Evolutionary conservation across 1,140 invertebrate species (phyloP), one percentile per base, ranked within the genome.

Genomic region (Drosophila trapezifrons): DNA sequence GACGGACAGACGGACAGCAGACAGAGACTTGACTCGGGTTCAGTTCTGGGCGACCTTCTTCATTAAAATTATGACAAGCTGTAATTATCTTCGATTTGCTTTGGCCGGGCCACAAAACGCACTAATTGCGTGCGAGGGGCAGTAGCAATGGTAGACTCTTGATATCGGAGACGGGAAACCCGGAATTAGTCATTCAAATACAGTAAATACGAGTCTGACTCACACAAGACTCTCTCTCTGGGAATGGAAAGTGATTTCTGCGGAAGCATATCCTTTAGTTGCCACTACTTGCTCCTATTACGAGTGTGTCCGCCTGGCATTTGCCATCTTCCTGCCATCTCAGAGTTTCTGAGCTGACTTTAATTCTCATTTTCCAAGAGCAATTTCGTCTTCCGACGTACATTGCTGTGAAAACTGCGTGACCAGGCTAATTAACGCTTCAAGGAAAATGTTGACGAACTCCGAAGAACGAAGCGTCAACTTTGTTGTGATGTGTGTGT

Each of bases 1-100:
- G 20, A 20, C 47, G 46, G 17, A 15, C 46, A 27, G 65, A 29
- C n/a, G 27, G 27, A 29, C 27, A 37, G 17, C 13, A 17, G 27
- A 25, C 60, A 46, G 37, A 27, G 18, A 40, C 15, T 47, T 57
- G 60, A 51, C 66, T 69, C 43, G 76, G 69, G 82, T 79, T 86
- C 78, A 70, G 51, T 49, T 78, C 63, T 76, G 54, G 46, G 51
- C 77, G 84, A 89, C 84, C 84, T 89, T 89, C 84, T 89, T 89
- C 85, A 89, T 89, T 89, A 90, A 89, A 89, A 89, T 89, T 89
- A 89, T 89, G 84, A 89, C 84, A 89, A 89, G 84, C 84, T 80
- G 84, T 89, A 89, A 89, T 89, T 89, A 89, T 90, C 84, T 90
- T 89, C 84, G 84, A 89, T 89, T 89, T 89, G 80, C 84, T 89